Base-by-base conservation (phyloP, 1,140 invertebrate genomes). In the Stegodyphus dumicola region DNA sequence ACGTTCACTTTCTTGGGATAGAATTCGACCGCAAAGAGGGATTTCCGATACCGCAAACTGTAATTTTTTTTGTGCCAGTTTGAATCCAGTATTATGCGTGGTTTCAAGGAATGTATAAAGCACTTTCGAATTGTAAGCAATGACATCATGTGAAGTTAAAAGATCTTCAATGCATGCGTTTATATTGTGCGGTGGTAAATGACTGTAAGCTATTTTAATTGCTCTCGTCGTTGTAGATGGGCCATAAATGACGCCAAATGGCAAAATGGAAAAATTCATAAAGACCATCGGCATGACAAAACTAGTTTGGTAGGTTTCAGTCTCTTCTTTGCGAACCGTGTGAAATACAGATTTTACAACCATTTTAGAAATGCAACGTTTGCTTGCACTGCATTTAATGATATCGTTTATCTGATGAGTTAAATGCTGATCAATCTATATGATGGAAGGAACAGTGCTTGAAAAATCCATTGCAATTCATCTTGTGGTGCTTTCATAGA, bases 191-290 rank as follows among this genome's bases (percentile, higher is more conserved):
- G 9, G 66, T 33, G 18, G 3, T 69, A 69, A 69, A 69, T 69
- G 10, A n/a, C 6, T n/a, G 17, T 69, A 69, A 69, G 66, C 6
- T 69, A 69, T 2, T 69, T 69, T 69, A 69, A 69, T 69, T 13
- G 66, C 66, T 69, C 66, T 69, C 18, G 3, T 69, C 17, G 6
- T 69, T 17, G 66, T 69, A 13, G 66, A 69, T 69, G 66, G 66
- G 9, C 6, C n/a, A 69, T 69, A 13, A n/a, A 6, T 69, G 6
- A 69, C 66, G 1, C 66, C 66, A 69, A 69, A 69, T 69, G 66
- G 6, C 66, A 69, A 7, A n/a, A 17, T 2, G 66, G 17, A 69
- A 3, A 33, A 33, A 69, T 69, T 69, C 18, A 33, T 13, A 69
- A 17, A 3, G 66, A 13, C 66, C 5, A n/a, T 69, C 18, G 33